Base-by-base conservation (phyloP, 2,888 invertebrate genomes). In the Hemicrepidius hirtus region DNA sequence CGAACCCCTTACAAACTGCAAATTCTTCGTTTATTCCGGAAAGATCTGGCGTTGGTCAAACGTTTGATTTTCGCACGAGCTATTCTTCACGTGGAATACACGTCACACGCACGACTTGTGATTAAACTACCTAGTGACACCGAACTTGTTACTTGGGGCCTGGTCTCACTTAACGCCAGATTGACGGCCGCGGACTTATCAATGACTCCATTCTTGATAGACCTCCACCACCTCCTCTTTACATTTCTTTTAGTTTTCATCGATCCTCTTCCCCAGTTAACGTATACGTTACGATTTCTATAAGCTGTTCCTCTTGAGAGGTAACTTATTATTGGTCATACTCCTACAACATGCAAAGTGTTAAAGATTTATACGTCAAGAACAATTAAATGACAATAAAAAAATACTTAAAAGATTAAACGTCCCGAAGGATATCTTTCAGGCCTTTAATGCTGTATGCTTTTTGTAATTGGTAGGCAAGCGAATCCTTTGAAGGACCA, bases 51-150 rank as follows among this genome's bases (percentile, higher is more conserved):
- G 37, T 67, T 13, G 32, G 21, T 76, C 77, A 77, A 80, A 77
- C 53, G 66, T 63, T 71, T 46, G 32, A 32, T 9, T 32, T 75
- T 24, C 59, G 71, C 69, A 64, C 67, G 62, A 55, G 40, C 40
- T 60, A 41, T 69, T 67, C 71, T 76, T 75, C 69, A 46, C 74
- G 68, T 70, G 74, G 68, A 73, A 73, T 71, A 71, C 71, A 75
- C 69, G 77, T 76, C 75, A 76, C 76, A 78, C 77, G 78, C 77
- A 78, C 78, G 78, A 78, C 75, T 77, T 77, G 75, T 75, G 68
- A 71, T 71, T 68, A 74, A 71, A 74, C 74, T 57, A 57, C 18
- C 57, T n/a, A 60, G 71, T 63, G 68, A 71, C 62, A 64, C 68
- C 63, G 46, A 67, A 68, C 67, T 71, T 68, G 66, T 67, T 66